Conservation (phyloP, 37 sponge, comb jelly and placozoan genomes). For the Dysidea cf. avara region DNA sequence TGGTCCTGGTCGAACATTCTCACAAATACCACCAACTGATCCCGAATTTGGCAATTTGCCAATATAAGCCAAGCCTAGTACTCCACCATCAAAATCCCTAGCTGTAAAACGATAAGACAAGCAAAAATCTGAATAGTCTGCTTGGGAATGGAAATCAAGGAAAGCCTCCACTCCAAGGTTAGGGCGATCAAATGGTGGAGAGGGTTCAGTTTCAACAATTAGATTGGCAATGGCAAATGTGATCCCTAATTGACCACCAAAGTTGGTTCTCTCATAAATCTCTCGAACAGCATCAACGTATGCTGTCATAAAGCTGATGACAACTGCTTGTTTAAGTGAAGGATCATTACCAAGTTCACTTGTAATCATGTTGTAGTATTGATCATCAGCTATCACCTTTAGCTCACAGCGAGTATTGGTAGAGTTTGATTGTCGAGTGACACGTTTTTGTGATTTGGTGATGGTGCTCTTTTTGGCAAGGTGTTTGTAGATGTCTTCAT, state of each 20-base stretch:
- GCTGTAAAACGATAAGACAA: constrained; percentile 81
- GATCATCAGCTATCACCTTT: constrained; percentile 37
- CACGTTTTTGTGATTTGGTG: background rate
- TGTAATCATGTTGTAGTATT: constrained; percentile 21
- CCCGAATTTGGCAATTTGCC: constrained; percentile 25
- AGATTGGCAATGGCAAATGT: constrained; percentile 39
- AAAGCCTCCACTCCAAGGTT: constrained; percentile 79
- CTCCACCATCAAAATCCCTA: constrained; percentile 90
- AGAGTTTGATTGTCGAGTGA: background rate
- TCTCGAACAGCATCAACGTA: background rate
- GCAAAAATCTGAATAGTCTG: constrained; percentile 63
- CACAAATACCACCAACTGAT: constrained; percentile 70
- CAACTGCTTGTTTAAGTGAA: background rate
- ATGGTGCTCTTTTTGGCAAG: background rate
- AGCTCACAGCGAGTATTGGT: constrained; percentile 42
- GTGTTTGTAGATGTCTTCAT: constrained; percentile 16
- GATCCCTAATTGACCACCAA: constrained; percentile 34
- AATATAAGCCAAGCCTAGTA: constrained; percentile 88
- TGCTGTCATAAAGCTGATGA: background rate
- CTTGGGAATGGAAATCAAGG: constrained; percentile 59
- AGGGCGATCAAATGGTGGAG: constrained; percentile 12
- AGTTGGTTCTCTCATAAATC: constrained; percentile 34
- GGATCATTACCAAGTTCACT: background rate
- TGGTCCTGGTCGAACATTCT: constrained; percentile 5
- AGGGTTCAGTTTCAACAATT: constrained; percentile 8